Evolutionary conservation across 1,140 invertebrate genomes (phyloP), one percentile per base, ranked within the genome.

Genomic region (Drosophila malerkotliana): DNA sequence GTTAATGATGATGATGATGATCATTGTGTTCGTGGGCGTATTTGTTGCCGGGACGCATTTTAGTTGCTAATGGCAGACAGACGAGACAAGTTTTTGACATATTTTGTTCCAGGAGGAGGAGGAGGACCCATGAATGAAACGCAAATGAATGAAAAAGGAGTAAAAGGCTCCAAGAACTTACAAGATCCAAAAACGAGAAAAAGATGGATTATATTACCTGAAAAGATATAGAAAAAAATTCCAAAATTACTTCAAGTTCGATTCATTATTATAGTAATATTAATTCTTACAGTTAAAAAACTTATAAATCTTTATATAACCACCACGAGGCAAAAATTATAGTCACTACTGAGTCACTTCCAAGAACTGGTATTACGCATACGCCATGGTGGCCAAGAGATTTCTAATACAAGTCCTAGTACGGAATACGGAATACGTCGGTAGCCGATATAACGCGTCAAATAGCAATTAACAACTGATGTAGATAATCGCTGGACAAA

Each of bases 401-500:
- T 1, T 18, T 18, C 18, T 18, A 18, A 18, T 18, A 18, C 18
- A 18, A 18, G 18, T 18, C 18, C 18, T 18, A 18, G 18, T 18
- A 18, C 18, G 18, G 18, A 18, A 18, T 18, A 18, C 28, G 47
- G 49, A 47, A 69, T 60, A 90, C 84, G 84, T 90, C 84, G 85
- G 80, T 90, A 90, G 87, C 85, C 80, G 87, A 90, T 89, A 90
- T 90, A 90, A 76, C 87, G 84, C 87, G 88, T 90, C 88, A 90
- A 90, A 90, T 90, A 84, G 84, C 88, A 90, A 90, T 90, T 90
- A 90, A 90, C 88, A 90, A 90, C 88, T 90, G 88, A 90, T 90
- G 88, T 79, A 90, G 88, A 90, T 90, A 90, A 90, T 90, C 79
- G 80, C 64, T 88, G 82, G 60, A 85, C 82, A 87, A 85, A 85